Evolutionary conservation across 2,113 vertebrate genomes (phyloP), one percentile per base, ranked within the genome.

Genomic region (Sinocyclocheilus anshuiensis): DNA sequence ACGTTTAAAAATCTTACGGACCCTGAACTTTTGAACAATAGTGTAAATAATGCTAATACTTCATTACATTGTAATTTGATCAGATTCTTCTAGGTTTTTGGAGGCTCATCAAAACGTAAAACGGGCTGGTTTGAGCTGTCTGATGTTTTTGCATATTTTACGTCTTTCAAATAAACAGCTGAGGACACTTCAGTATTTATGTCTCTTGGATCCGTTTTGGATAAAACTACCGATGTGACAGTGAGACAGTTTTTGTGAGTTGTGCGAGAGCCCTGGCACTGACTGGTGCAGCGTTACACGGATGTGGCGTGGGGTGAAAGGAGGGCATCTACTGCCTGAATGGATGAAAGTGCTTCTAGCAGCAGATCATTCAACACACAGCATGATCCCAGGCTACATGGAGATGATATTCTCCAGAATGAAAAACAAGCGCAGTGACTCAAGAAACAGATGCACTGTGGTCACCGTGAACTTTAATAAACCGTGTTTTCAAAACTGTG

Each of bases 401-500:
- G 4, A 12, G 8, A 12, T 12, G 20, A n/a, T 2, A 22, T 45
- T 75, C 72, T 20, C 33, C 36, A 12, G 12, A 16, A 45, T 42
- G 36, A 74, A 74, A 74, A 69, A 69, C 65, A 69, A 69, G 65
- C 15, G 5, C 67, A 18, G 33, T 10, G 18, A 71, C 16, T 22
- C 4, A 10, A 39, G 67, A 39, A 71, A 71, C 33, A 39, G 67
- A 36, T 20, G 33, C 16, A 13, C 39, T 74, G 39, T 22, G n/a
- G 75, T 77, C 45, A 29, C 45, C 29, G n/a, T 48, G 48, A 77
- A 50, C 75, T 77, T 77, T 53, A 77, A 53, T 77, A 77, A 77
- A 29, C 5, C 3, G 45, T 50, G 74, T 24, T 45, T 76, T 76
- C 42, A 4, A 5, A 71, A 10, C 33, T 22, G 29, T 15, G 4